A percentile compares a stretch with the other conserved stretches of the same genome.
Conservation (phyloP, 2,888 invertebrate genomes). For the Fragum sueziense region DNA sequence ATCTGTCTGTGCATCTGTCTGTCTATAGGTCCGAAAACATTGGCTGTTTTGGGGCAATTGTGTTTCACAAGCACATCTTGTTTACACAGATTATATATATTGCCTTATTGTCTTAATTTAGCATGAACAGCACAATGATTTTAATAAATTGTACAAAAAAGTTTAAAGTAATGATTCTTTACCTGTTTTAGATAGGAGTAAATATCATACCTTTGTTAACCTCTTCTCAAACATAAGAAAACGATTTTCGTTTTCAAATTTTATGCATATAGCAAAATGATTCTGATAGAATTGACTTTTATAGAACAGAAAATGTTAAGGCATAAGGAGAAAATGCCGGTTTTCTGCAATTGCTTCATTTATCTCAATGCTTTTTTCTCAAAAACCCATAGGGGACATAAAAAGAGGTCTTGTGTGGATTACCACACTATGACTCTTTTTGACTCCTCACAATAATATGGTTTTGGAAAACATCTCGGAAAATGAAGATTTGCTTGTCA, state of each 20-base stretch:
- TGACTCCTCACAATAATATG: too few species aligned
- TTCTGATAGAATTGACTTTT: background rate
- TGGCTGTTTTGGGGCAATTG: too few species aligned
- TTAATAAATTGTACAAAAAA: background rate
- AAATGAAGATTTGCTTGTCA: background rate
- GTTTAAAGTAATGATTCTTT: background rate
- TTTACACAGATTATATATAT: too few species aligned
- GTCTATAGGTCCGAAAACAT: too few species aligned
- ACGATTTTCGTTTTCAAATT: background rate
- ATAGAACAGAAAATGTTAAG: background rate
- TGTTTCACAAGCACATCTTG: too few species aligned
- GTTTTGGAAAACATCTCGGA: too few species aligned
- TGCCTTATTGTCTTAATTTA: too few species aligned
- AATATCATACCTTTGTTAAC: too few species aligned
- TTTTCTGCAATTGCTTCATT: background rate
- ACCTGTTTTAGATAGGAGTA: background rate
- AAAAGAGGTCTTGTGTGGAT: background rate
- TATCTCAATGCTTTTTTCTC: too few species aligned
- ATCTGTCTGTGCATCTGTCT: too few species aligned
- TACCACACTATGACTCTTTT: too few species aligned
- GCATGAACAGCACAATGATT: background rate
- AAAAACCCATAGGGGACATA: background rate
- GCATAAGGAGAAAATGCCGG: constrained; percentile 2
- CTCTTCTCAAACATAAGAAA: background rate
- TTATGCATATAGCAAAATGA: too few species aligned